These are phyloP conservation scores for Perithous albicinctus DNA, from an alignment of 2,888 invertebrate genomes.

Conservation along the genomic window DNA sequence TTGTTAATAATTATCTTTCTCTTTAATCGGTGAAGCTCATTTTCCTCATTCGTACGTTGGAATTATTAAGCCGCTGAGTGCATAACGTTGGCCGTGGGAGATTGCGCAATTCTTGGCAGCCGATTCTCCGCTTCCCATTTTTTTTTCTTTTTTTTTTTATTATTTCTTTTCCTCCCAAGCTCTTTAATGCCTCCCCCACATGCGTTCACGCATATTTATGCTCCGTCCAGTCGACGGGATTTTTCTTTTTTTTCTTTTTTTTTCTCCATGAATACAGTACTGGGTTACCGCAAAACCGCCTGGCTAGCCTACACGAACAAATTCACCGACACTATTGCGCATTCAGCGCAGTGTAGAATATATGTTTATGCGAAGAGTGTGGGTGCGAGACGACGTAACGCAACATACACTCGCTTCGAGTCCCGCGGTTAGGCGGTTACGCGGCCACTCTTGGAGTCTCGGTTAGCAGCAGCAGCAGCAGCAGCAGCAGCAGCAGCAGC, in stretches of 20 bases:
- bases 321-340: slow-evolving; percentile 7
- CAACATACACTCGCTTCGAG: slow-evolving; percentile 45
- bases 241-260: no score
- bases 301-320: slow-evolving; percentile 32
- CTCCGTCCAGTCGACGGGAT: slow-evolving; percentile 31
- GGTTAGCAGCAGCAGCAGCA: slow-evolving; percentile 42
- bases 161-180: slow-evolving; percentile 4
- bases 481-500: slow-evolving; percentile 43
- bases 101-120: slow-evolving; percentile 66
- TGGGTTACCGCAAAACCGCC: slow-evolving; percentile 51
- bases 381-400: slow-evolving; percentile 56
- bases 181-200: slow-evolving; percentile 49
- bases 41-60: neutral
- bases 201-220: slow-evolving; percentile 54
- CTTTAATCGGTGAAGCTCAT: neutral
- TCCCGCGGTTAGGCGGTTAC: slow-evolving; percentile 62
- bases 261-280: slow-evolving; percentile 18
- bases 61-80: slow-evolving; percentile 32
- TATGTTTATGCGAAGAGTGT: slow-evolving; percentile 30
- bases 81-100: slow-evolving; percentile 48
- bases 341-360: neutral
- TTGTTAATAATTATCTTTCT: neutral
- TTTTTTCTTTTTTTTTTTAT: no score
- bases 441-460: slow-evolving; percentile 54
- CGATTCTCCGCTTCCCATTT: slow-evolving; percentile 37